These are phyloP conservation scores for Pangasius larnaudii DNA, from an alignment of 2,797 vertebrate species.

Conservation along the genomic window DNA sequence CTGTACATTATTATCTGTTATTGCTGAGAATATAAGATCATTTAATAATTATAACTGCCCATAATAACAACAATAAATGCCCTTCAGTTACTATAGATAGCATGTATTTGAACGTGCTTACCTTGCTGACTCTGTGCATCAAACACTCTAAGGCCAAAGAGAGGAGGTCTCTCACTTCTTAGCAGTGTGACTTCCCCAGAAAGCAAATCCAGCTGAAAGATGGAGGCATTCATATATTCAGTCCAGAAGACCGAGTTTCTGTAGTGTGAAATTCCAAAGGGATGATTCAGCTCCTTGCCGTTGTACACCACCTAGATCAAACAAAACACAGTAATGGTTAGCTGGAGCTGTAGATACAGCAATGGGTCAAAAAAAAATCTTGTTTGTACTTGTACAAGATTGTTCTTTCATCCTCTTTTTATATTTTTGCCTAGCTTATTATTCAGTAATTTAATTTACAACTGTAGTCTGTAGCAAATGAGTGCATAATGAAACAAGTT, in stretches of 20 bases:
- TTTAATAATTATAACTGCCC: neutral
- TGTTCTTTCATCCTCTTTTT: neutral
- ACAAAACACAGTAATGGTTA: slow-evolving; percentile 44
- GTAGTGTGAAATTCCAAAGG: slow-evolving; percentile 94
- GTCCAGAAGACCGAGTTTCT: slow-evolving; percentile 96
- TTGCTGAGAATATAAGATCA: neutral
- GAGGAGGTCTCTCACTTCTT: slow-evolving; percentile 90
- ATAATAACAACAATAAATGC: neutral
- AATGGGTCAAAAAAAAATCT: neutral
- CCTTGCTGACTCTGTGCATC: slow-evolving; percentile 95
- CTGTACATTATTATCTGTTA: neutral
- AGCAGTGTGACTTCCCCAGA: slow-evolving; percentile 86
- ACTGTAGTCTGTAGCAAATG: neutral
- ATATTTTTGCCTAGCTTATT: neutral
- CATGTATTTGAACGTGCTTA: slow-evolving; percentile 61
- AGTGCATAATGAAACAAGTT: neutral
- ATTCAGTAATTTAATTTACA: neutral
- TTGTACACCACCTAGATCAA: slow-evolving; percentile 88
- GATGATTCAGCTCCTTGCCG: slow-evolving; percentile 96
- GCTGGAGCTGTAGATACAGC: neutral
- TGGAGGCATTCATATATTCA: slow-evolving; percentile 98
- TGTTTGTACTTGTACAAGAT: neutral
- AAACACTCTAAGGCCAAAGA: slow-evolving; percentile 94
- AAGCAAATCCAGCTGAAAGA: slow-evolving; percentile 92
- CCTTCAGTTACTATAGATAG: neutral